A percentile compares a stretch with the other conserved stretches of the same genome.
Evolutionary conservation across 2,113 vertebrate genomes (phyloP).

Genomic region (Eclectus roratus): DNA sequence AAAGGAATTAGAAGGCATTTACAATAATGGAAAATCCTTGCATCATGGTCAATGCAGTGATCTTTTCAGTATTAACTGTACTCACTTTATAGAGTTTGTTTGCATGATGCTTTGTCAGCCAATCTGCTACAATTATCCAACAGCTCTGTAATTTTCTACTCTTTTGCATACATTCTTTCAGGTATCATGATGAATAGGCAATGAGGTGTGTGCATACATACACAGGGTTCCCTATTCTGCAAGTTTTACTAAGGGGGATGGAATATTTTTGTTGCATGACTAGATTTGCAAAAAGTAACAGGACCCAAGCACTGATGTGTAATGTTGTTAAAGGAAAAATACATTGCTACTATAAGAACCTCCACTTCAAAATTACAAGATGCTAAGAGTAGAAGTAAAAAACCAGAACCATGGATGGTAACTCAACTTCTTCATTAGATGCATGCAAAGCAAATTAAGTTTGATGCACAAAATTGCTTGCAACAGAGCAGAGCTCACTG

Average conservation of each 20-base stretch:
- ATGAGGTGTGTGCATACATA: not conserved
- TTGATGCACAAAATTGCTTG: not conserved
- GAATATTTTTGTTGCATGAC: not conserved
- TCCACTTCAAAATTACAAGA: not conserved
- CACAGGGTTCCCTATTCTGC: not conserved
- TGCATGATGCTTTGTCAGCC: not conserved
- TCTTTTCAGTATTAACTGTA: not conserved
- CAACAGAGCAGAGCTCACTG: not conserved
- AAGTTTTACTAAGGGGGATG: not conserved
- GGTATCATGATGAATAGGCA: not conserved
- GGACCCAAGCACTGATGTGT: not conserved
- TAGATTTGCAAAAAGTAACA: not conserved
- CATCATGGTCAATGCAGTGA: not conserved
- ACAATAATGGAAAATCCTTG: not conserved
- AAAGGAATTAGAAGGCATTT: not conserved
- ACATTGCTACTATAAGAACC: fast-evolving
- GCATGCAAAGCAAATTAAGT: not conserved
- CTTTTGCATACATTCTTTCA: not conserved
- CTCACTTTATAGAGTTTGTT: not conserved
- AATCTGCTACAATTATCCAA: not conserved
- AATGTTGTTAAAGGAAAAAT: not conserved
- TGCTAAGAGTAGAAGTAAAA: not conserved
- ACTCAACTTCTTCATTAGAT: not conserved
- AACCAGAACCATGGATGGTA: not conserved
- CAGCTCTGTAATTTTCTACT: not conserved